Evolutionary conservation across 2,113 vertebrate genomes (phyloP).

Genomic region (Leiothrix lutea): DNA sequence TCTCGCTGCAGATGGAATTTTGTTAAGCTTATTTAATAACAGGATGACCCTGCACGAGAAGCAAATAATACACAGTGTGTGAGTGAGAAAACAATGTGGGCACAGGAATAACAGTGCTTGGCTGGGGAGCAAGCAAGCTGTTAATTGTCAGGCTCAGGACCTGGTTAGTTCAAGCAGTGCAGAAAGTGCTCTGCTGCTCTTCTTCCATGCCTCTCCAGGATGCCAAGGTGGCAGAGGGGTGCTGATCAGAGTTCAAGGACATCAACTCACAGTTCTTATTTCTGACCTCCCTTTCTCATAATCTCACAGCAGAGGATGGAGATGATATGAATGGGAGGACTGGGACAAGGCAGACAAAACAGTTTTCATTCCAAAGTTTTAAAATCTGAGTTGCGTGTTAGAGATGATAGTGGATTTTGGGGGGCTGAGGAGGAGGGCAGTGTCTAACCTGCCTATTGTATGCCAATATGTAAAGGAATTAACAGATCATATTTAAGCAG

Average conservation of each 20-base stretch:
- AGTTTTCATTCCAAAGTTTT: background rate
- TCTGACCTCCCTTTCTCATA: background rate
- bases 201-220: background rate
- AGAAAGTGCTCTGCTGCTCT: background rate
- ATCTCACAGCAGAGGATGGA: background rate
- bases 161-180: background rate
- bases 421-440: background rate
- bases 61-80: accelerated
- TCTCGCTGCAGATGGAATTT: background rate
- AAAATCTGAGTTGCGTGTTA: background rate
- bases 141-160: background rate
- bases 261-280: background rate
- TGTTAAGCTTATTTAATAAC: background rate
- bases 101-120: background rate
- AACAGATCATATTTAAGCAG: background rate
- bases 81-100: background rate
- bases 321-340: background rate
- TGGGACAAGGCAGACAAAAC: background rate
- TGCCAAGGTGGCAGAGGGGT: background rate
- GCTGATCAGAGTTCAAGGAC: background rate
- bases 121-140: background rate
- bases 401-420: accelerated
- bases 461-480: background rate
- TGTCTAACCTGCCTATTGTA: background rate
- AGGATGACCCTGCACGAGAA: background rate